These are phyloP conservation scores for Machimus rusticus DNA, from an alignment of 2,888 invertebrate genomes.

Conservation along the genomic window DNA sequence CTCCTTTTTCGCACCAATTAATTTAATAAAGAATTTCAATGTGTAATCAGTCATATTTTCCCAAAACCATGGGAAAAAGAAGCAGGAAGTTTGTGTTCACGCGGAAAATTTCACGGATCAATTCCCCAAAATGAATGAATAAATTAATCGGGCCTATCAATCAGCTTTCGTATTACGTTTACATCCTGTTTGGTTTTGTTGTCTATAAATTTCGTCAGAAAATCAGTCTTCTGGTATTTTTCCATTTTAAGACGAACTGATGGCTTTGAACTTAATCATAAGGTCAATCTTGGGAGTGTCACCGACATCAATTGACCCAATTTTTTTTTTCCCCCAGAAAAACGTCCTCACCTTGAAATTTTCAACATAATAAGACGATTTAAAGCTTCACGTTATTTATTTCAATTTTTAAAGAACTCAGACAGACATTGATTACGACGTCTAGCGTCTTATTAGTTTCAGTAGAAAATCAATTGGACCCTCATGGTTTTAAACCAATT, in stretches of 20 bases:
- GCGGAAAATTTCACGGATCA: not conserved
- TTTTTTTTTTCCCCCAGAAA: not conserved
- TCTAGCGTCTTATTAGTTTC: not conserved
- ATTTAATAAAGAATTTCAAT: not conserved
- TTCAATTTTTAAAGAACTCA: not conserved
- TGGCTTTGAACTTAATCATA: not conserved
- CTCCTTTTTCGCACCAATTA: not conserved
- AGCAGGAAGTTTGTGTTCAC: not conserved
- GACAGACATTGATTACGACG: not conserved
- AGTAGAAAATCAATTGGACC: not conserved
- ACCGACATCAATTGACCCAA: not conserved
- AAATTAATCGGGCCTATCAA: not conserved
- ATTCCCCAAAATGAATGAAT: not conserved
- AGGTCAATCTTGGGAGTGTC: not conserved
- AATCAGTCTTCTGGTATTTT: not conserved
- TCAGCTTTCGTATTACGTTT: not conserved
- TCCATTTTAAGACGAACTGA: not conserved
- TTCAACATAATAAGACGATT: not conserved
- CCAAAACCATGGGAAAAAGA: not conserved
- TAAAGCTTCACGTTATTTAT: not conserved
- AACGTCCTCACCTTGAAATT: not conserved
- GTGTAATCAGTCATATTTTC: not conserved
- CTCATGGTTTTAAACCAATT: not conserved
- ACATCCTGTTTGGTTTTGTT: not conserved
- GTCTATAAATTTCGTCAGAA: not conserved